Evolutionary conservation across 2,113 vertebrate genomes (phyloP).

Genomic region (Alethe diademata): DNA sequence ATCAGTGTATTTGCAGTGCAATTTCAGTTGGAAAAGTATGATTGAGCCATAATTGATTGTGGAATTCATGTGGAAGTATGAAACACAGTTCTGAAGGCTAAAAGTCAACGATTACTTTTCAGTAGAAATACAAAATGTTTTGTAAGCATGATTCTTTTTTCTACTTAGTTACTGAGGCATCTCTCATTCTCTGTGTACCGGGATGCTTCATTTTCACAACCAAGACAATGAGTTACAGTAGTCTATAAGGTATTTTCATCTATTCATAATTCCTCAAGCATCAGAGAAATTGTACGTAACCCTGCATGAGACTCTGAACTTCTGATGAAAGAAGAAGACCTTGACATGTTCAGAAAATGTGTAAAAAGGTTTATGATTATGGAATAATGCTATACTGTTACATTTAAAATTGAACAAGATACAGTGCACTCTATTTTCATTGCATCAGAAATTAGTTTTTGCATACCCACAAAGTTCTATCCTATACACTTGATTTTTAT

Average conservation of each 20-base stretch:
- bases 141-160: neutral
- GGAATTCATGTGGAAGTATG: neutral
- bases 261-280: neutral
- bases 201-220: neutral
- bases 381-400: neutral
- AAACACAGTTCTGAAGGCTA: neutral
- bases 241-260: too few relatives aligned
- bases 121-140: neutral
- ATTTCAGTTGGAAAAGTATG: neutral
- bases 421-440: neutral
- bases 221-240: neutral
- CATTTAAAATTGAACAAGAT: neutral
- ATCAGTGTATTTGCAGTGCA: neutral
- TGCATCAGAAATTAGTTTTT: neutral
- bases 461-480: neutral
- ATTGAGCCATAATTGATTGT: neutral
- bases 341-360: neutral
- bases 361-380: neutral
- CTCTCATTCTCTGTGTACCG: neutral
- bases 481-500: rapidly evolving
- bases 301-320: neutral
- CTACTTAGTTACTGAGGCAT: neutral
- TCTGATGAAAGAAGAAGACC: neutral
- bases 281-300: neutral
- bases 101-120: neutral